Evolutionary conservation across 1,140 invertebrate species (phyloP), one percentile per base, ranked within the genome.

Genomic region (Ceratosolen fusciceps): DNA sequence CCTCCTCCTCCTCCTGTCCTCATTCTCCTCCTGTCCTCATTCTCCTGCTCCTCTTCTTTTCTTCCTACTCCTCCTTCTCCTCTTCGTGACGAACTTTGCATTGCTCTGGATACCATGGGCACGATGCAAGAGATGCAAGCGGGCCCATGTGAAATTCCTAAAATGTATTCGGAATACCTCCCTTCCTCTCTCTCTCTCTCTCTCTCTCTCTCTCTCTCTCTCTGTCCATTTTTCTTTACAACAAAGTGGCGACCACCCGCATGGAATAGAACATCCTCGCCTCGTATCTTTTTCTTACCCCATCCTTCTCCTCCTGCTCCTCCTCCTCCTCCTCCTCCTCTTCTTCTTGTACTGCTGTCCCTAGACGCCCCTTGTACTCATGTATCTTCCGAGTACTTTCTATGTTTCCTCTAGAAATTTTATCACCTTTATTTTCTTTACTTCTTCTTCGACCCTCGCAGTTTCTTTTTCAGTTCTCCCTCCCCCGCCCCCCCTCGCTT

Each of bases 191-290:
- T 68, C 37, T 34, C 67, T 60, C 56, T 60, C 56, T 60, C 24
- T 29, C n/a, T 24, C 26, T 60, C 24, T 19, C 24, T 60, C 56
- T 60, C 26, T 24, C 26, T 60, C 4, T 19, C 4, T 29, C 24
- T 60, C 24, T 9, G 5, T 60, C 8, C n/a, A 12, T 21, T 37
- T 65, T 37, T 65, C 60, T 37, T 65, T 49, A 34, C 26, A 26
- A 39, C 58, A 47, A 47, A 43, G 24, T 82, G 86, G 85, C 84
- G 88, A 88, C 87, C 88, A 88, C 88, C 87, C 88, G 86, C 86
- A 83, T 83, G 87, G 84, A 86, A 85, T 82, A 83, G 83, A 82
- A 83, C 78, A 83, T 84, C 80, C 81, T 82, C 82, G 79, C 65
- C 79, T 47, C 82, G 81, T 76, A 62, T 39, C 67, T 77, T n/a